Evolutionary conservation across 1,140 invertebrate species (phyloP).

Genomic region (Lasioglossum albipes): DNA sequence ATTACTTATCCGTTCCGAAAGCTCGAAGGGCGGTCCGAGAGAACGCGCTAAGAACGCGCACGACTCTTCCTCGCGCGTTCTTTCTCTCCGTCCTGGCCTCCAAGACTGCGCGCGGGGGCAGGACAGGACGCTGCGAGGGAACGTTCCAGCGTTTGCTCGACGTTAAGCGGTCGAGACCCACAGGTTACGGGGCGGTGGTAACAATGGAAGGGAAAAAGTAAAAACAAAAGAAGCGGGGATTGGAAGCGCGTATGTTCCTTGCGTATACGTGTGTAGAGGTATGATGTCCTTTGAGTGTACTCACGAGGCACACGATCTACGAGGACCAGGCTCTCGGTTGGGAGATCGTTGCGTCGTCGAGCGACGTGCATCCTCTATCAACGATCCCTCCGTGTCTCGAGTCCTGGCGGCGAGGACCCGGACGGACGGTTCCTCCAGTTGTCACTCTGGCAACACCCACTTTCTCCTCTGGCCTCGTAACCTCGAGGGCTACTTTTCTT

Average conservation of each 20-base stretch:
- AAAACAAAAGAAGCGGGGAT: no score
- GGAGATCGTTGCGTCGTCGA: constrained; percentile 39
- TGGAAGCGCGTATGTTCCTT: not conserved
- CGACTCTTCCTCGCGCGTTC: no score
- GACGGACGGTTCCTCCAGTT: constrained; percentile 33
- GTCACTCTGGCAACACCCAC: constrained; percentile 66
- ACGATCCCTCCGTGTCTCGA: constrained; percentile 13
- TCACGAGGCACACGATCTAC: constrained; percentile 46
- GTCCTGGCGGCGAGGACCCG: constrained; percentile 36
- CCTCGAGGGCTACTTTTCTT: constrained; percentile 62
- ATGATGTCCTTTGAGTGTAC: constrained; percentile 29
- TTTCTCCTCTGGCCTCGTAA: constrained; percentile 68
- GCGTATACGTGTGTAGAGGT: not conserved
- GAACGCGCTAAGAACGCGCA: not conserved
- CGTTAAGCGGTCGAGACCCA: no score
- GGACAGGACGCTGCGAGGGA: no score
- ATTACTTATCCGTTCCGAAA: constrained; percentile 7
- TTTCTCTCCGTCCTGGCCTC: no score
- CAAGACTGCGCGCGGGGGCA: no score
- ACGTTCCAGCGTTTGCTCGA: no score
- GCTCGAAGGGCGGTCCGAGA: not conserved
- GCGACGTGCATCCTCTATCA: constrained; percentile 50
- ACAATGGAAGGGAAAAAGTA: no score
- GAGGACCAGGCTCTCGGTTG: constrained; percentile 33
- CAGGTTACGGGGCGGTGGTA: no score